phyloP scores from a whole-genome alignment of 2,797 vertebrate genomes.

The Simalia tracyae region DNA sequence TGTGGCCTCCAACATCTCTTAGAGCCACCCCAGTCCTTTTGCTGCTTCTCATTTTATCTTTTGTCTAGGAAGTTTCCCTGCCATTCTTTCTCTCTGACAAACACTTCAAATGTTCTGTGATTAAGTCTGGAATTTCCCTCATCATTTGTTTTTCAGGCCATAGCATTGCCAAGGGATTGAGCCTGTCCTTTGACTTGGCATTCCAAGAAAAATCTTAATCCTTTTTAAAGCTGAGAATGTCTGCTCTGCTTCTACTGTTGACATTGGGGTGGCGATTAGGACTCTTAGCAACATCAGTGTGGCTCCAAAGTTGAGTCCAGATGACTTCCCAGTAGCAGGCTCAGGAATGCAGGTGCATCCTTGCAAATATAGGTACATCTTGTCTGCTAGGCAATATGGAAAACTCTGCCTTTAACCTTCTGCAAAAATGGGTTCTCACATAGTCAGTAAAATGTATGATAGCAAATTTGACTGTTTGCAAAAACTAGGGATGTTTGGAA shows the following conservation, averaged over 20 bases:
- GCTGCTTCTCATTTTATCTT: neutral
- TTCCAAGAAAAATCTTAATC: neutral
- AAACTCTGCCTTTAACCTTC: neutral
- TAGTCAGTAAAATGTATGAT: neutral
- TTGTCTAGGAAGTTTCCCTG: neutral
- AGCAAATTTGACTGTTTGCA: neutral
- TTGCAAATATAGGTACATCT: neutral
- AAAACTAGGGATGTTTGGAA: neutral
- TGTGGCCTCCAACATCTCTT: neutral
- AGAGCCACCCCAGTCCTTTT: neutral
- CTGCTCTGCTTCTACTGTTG: neutral
- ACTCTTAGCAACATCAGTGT: neutral
- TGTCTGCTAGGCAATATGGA: neutral
- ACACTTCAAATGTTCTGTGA: neutral
- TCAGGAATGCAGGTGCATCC: neutral
- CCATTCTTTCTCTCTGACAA: neutral
- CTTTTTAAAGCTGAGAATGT: neutral
- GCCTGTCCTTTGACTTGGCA: neutral
- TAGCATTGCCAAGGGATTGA: neutral
- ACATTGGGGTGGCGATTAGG: neutral
- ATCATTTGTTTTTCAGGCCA: neutral
- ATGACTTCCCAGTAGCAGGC: neutral
- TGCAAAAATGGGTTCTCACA: neutral
- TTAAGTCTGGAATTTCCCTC: neutral
- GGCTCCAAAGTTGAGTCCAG: neutral